These are phyloP conservation scores for Gymnoscopelus braueri DNA, from an alignment of 2,797 vertebrate species.

Conservation along the genomic window DNA sequence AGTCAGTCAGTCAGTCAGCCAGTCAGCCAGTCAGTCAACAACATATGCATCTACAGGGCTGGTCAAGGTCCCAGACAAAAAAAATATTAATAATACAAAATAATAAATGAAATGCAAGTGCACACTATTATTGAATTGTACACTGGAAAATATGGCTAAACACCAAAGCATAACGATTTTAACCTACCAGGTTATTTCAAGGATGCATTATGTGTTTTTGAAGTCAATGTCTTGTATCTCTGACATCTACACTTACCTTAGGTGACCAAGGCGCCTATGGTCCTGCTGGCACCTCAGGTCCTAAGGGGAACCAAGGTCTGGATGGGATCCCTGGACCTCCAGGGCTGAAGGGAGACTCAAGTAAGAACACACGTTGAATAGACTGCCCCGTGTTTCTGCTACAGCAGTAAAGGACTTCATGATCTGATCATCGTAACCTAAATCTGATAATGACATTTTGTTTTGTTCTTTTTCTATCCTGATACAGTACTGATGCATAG, in stretches of 20 bases:
- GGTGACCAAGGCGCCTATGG: conserved; percentile 83
- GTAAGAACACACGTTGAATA: conserved; percentile 45
- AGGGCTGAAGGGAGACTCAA: conserved; percentile 85
- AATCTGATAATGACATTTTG: not conserved
- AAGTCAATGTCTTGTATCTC: not conserved
- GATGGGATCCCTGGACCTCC: conserved; percentile 89
- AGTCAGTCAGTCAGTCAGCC: too few relatives aligned
- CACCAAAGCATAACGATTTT: too few relatives aligned
- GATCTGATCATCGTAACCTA: not conserved
- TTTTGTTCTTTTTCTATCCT: not conserved
- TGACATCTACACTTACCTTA: conserved; percentile 23
- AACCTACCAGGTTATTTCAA: too few relatives aligned
- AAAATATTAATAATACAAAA: too few relatives aligned
- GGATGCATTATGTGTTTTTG: not conserved
- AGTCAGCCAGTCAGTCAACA: too few relatives aligned
- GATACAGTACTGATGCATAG: not conserved
- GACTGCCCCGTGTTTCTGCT: not conserved
- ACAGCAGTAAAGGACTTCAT: not conserved
- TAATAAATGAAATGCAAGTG: not conserved
- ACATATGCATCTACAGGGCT: too few relatives aligned
- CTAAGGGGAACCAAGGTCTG: conserved; percentile 85
- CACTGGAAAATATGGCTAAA: not conserved
- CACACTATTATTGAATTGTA: not conserved
- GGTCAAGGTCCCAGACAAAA: too few relatives aligned
- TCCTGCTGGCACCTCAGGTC: conserved; percentile 77